Evolutionary conservation across 2,113 vertebrate genomes (phyloP).

Genomic region (Corythornis vintsioides): DNA sequence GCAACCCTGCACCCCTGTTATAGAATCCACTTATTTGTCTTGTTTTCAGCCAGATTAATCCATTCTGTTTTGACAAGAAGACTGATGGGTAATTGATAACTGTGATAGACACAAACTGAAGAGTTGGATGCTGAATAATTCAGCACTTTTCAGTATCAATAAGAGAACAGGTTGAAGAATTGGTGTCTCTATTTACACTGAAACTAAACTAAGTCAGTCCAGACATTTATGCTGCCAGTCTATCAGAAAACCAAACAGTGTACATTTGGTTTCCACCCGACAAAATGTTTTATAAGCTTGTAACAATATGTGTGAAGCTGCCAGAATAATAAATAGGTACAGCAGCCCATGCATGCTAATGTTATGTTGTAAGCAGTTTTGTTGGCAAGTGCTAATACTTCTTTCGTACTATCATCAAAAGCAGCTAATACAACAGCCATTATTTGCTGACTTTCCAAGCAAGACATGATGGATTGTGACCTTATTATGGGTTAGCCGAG

Average conservation of each 20-base stretch:
- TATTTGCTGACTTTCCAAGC: conserved; percentile 95
- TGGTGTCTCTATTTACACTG: conserved; percentile 87
- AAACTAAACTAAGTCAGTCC: conserved; percentile 84
- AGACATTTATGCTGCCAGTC: conserved; percentile 90
- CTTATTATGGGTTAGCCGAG: conserved; percentile 99
- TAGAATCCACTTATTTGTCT: conserved; percentile 86
- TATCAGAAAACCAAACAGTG: conserved; percentile 96
- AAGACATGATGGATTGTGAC: conserved; percentile 99
- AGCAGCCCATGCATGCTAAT: conserved; percentile 99
- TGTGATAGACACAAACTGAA: conserved; percentile 91
- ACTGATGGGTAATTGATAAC: conserved; percentile 90
- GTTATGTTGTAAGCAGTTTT: conserved; percentile 99
- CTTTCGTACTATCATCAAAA: conserved; percentile 99
- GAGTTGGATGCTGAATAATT: conserved; percentile 88
- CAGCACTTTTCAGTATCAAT: conserved; percentile 87
- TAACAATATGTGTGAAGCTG: conserved; percentile 97
- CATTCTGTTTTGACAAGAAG: conserved; percentile 88
- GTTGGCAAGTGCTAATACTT: conserved; percentile 99
- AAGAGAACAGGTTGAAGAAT: conserved; percentile 86
- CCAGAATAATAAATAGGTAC: conserved; percentile 99
- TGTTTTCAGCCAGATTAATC: conserved; percentile 87
- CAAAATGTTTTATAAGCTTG: conserved; percentile 98
- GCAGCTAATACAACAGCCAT: conserved; percentile 99
- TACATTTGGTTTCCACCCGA: conserved; percentile 89
- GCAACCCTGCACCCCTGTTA: conserved; percentile 83